Percentiles rank a stretch among this genome's conserved stretches.
phyloP scores from a whole-genome alignment of 2,797 vertebrate species.

The Spondyliosoma cantharus region DNA sequence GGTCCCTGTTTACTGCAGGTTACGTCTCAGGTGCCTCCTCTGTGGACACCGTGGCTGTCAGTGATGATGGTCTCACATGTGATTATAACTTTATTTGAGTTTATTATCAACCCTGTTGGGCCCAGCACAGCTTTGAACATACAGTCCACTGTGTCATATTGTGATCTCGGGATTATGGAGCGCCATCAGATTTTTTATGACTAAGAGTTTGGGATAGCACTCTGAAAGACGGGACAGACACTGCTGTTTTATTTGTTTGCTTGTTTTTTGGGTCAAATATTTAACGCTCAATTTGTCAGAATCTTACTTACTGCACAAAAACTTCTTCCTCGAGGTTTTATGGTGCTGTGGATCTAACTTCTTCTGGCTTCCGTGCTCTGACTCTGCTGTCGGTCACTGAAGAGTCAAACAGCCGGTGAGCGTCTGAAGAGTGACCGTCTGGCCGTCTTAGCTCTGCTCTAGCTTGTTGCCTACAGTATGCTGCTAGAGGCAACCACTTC shows the following conservation, averaged over 20 bases:
- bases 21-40: background rate
- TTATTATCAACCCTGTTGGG: background rate
- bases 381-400: background rate
- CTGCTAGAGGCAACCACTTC: background rate
- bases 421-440: background rate
- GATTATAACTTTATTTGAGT: background rate
- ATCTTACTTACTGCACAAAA: background rate
- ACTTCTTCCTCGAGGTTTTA: background rate
- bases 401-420: background rate
- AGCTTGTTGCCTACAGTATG: conserved; percentile 10
- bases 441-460: conserved; percentile 20
- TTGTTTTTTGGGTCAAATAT: background rate
- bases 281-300: background rate
- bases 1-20: background rate
- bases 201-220: background rate
- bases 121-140: background rate
- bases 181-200: background rate
- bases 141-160: background rate
- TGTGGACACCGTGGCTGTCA: background rate
- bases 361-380: background rate
- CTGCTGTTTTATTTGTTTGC: no score
- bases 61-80: background rate
- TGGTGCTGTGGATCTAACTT: background rate
- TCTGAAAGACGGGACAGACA: background rate
- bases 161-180: background rate